These are phyloP conservation scores for Podilymbus podiceps DNA, from an alignment of 2,113 vertebrate genomes.

Conservation along the genomic window DNA sequence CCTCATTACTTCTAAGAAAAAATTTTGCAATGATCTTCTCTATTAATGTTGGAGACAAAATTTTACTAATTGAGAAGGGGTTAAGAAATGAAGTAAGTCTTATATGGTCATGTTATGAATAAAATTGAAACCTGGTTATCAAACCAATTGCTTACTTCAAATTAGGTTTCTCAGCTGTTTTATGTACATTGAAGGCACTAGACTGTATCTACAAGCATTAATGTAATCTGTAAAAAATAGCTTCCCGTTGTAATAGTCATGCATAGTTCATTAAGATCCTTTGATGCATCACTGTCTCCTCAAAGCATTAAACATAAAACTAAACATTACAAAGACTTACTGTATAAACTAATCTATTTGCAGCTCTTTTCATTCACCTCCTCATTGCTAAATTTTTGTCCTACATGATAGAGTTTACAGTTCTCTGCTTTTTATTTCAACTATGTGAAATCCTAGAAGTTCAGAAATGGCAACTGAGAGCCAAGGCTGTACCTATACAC, in stretches of 20 bases:
- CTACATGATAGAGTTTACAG: not conserved
- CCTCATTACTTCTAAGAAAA: not conserved
- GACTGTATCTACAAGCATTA: not conserved
- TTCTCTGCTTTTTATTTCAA: not conserved
- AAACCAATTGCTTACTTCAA: not conserved
- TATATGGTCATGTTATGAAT: not conserved
- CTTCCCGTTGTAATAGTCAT: conserved; percentile 22
- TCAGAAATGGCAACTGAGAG: not conserved
- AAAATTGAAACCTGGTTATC: not conserved
- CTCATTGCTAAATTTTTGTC: not conserved
- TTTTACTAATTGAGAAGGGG: not conserved
- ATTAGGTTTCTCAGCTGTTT: not conserved
- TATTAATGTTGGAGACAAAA: not conserved
- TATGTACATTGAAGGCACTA: not conserved
- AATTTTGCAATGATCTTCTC: not conserved
- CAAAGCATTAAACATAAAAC: not conserved
- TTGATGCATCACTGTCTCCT: not conserved
- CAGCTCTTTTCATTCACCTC: not conserved
- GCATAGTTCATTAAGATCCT: not conserved
- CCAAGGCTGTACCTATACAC: not conserved
- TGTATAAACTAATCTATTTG: not conserved
- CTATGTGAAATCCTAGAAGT: not conserved
- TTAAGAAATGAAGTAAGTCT: not conserved
- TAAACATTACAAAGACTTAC: not conserved
- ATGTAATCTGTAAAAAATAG: not conserved